Base-by-base conservation (phyloP, 2,113 vertebrate genomes). In the Sprattus sprattus region DNA sequence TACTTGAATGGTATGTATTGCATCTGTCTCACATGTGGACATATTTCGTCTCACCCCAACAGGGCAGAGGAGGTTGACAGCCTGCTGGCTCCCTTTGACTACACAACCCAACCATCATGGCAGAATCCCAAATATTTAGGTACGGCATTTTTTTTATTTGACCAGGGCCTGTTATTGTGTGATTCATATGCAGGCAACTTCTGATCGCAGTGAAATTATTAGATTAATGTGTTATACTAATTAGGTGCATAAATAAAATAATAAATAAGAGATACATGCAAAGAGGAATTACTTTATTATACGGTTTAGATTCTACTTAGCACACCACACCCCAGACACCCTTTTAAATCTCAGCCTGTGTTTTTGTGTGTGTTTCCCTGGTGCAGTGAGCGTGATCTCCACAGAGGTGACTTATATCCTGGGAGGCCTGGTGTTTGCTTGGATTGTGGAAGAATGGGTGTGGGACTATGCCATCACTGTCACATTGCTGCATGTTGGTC, bases 401-500 rank as follows among this genome's bases (percentile, higher is more conserved):
- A 94, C 93, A 84, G 95, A 96, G 89, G 92, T 95, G 84, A 96
- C 95, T 2, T 96, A 94, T 54, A 15, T 94, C 57, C 78, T 96
- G 84, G 93, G 94, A 25, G 95, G 96, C 20, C 90, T 95, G 83
- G 86, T 95, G 47, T 96, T 96, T 52, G 95, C 94, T 32, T 95
- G 93, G 92, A 94, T 96, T 2, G 95, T 96, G 49, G 95, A 96
- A 89, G 95, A 96, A 89, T 95, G 95, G 90, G 93, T 96, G 25
- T 96, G 95, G 96, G 96, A 96, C 86, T 96, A 96, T 9, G 95
- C 95, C 88, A 94, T 96, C 87, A 96, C 95, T 32, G 91, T 96
- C 90, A 96, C 95, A 46, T 87, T 96, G 78, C 90, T 96, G 88
- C 96, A 96, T 22, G 28, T 96, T 18, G 93, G 86, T 0, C 89